These are phyloP conservation scores for Picathartes gymnocephalus DNA, from an alignment of 2,113 vertebrate genomes.

Conservation along the genomic window DNA sequence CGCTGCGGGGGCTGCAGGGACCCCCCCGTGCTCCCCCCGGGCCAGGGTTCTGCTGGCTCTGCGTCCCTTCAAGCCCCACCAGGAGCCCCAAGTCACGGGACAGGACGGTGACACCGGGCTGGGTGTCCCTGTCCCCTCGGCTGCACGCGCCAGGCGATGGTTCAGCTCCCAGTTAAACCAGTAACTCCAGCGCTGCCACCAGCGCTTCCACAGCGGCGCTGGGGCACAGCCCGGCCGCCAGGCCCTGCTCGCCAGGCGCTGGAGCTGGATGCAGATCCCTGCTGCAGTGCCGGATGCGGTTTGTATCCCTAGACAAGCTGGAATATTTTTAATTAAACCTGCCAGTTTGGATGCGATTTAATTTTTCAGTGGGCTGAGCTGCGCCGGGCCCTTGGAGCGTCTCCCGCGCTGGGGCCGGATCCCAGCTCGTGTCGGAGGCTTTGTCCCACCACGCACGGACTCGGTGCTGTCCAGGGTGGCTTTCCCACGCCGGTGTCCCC, in stretches of 20 bases:
- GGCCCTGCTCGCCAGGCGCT: background rate
- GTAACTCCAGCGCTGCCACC: background rate
- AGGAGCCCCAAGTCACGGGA: background rate
- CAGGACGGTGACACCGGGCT: background rate
- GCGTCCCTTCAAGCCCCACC: rapidly evolving
- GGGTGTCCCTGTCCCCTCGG: background rate
- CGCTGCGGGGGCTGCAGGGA: rapidly evolving
- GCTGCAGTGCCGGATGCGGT: slow-evolving; percentile 27
- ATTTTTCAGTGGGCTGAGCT: slow-evolving; percentile 27
- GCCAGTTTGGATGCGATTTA: slow-evolving; percentile 33
- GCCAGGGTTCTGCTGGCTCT: rapidly evolving
- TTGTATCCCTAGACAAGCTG: background rate
- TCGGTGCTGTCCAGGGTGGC: rapidly evolving
- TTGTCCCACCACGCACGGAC: rapidly evolving
- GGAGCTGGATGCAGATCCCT: background rate
- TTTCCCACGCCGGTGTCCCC: rapidly evolving
- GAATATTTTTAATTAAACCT: slow-evolving; percentile 57
- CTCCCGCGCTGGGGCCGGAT: background rate
- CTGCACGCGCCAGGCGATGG: rapidly evolving
- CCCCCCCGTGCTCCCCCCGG: background rate
- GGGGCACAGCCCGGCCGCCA: background rate
- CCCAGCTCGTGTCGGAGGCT: rapidly evolving
- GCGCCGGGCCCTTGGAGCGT: background rate
- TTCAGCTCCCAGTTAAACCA: slow-evolving; percentile 27
- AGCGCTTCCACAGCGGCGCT: rapidly evolving